Base-by-base conservation (phyloP, 1,140 invertebrate species). In the Drosophila jambulina region DNA sequence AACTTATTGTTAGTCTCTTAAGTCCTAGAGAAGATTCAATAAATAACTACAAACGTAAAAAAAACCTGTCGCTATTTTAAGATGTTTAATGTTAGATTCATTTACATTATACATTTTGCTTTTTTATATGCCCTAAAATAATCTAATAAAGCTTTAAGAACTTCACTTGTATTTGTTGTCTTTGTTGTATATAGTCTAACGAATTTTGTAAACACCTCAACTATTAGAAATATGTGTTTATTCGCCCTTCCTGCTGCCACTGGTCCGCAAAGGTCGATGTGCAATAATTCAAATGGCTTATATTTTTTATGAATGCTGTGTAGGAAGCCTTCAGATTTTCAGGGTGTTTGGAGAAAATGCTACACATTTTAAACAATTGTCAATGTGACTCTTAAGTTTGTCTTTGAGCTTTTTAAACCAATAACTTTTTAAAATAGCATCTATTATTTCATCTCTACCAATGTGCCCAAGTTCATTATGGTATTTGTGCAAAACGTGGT, bases 351-450 rank as follows among this genome's bases (percentile, higher is more conserved):
- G 68, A 6, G 76, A 84, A 53, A 68, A 91, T 46, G 54, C 42
- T 32, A 92, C 75, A 59, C 85, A 75, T 59, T 85, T 81, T 40
- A 92, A 27, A 53, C 80, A 91, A 75, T 92, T 83, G 29, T 45
- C 17, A 21, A 77, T 58, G 34, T 62, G 29, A 34, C 43, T 49
- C 9, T 78, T 71, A 12, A 85, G 51, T 53, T 91, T 92, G 32
- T 80, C 34, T 32, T 64, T 74, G 12, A 93, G 46, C 0, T 82
- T 65, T 2, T 81, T 78, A 80, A 93, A 86, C 81, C 80, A 79
- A 80, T 93, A 80, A 10, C 29, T 53, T 59, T 46, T 65, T 0
- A 2, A 57, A 21, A 91, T 80, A 21, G 65, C 38, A 6, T 82
- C 72, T 23, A 48, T 40, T 10, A 82, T 67, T 51, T 91, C 90